phyloP scores from a whole-genome alignment of 2,113 vertebrate species.

The Strigops habroptila region DNA sequence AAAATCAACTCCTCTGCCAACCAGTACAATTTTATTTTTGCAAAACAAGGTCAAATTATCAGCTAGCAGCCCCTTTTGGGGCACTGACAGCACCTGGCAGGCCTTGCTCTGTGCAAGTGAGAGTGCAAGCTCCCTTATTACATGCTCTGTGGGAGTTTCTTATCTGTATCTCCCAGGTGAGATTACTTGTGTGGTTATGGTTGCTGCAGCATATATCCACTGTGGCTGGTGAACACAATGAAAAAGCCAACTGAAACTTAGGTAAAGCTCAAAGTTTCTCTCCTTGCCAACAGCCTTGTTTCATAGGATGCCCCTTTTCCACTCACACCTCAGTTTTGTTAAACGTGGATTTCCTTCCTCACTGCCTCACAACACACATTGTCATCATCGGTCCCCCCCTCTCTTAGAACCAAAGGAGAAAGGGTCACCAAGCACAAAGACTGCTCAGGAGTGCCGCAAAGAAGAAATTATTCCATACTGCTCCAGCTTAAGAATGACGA shows the following conservation, averaged over 20 bases:
- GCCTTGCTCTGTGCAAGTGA: neutral
- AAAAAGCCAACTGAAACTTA: neutral
- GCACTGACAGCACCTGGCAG: neutral
- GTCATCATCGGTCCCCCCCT: neutral
- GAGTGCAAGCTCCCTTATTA: neutral
- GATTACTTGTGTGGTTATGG: neutral
- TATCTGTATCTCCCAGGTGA: slow-evolving; percentile 46
- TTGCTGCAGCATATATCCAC: neutral
- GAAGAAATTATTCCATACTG: slow-evolving; percentile 24
- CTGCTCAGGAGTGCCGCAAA: neutral
- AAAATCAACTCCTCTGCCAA: slow-evolving; percentile 7
- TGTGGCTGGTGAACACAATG: neutral
- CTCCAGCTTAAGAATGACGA: neutral
- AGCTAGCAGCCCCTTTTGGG: neutral
- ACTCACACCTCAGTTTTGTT: fast-evolving
- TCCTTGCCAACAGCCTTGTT: neutral
- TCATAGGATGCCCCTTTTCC: neutral
- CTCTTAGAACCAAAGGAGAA: neutral
- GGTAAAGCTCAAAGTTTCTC: neutral
- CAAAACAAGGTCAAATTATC: neutral
- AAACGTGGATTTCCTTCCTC: neutral
- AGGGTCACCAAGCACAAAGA: neutral
- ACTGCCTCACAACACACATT: neutral
- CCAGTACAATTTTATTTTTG: neutral
- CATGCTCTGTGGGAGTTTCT: slow-evolving; percentile 11